Evolutionary conservation across 2,797 vertebrate genomes (phyloP).

Genomic region (Falco peregrinus): DNA sequence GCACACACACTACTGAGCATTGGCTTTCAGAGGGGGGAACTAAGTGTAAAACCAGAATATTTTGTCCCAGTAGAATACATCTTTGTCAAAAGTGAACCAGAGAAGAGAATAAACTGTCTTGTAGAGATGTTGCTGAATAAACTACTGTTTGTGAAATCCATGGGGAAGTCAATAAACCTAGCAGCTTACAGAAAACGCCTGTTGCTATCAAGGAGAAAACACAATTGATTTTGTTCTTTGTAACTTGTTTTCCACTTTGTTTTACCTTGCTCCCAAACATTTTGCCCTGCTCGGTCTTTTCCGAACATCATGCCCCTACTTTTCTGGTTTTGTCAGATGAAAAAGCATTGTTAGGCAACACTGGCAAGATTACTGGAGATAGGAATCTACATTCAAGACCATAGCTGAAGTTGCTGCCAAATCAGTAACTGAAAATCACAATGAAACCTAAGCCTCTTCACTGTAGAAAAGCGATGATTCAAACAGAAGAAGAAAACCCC

Average conservation of each 20-base stretch:
- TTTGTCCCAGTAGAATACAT: not conserved
- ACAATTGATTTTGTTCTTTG: not conserved
- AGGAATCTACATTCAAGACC: not conserved
- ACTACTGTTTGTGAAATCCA: not conserved
- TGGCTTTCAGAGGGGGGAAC: not conserved
- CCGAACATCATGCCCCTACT: not conserved
- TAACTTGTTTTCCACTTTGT: not conserved
- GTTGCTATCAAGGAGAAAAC: not conserved
- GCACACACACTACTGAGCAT: not conserved
- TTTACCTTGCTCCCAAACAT: not conserved
- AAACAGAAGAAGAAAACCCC: not conserved
- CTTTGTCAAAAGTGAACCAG: not conserved
- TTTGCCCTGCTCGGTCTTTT: not conserved
- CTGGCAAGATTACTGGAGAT: not conserved
- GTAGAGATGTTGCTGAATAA: not conserved
- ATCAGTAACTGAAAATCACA: not conserved
- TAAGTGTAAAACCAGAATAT: not conserved
- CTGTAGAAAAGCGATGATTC: not conserved
- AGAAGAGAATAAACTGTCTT: not conserved
- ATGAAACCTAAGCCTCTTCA: not conserved
- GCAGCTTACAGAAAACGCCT: not conserved
- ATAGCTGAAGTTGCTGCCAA: not conserved
- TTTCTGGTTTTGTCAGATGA: not conserved
- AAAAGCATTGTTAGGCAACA: not conserved
- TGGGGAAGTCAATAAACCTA: not conserved